Conservation (phyloP, 2,888 invertebrate species). For the Drosophila hamatofila region DNA sequence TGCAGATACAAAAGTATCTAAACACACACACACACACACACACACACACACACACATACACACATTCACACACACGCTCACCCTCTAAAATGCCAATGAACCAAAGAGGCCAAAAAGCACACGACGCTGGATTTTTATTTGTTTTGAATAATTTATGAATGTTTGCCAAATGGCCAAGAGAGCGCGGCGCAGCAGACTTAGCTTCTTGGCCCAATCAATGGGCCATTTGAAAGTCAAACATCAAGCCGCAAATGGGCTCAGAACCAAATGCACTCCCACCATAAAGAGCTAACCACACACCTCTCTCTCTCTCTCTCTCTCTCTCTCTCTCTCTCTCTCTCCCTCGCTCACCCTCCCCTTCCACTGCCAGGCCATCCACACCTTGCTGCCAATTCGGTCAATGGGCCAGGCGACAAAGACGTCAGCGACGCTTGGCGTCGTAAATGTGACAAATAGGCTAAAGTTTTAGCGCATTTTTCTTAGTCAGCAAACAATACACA, state of each 20-base stretch:
- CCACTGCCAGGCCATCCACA: slow-evolving; percentile 1
- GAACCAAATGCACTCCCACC: slow-evolving; percentile 25
- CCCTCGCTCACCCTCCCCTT: not conserved
- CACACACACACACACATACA: slow-evolving; percentile 11
- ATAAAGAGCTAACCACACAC: too few species aligned
- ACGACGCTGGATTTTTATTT: slow-evolving; percentile 55
- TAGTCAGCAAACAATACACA: slow-evolving; percentile 45
- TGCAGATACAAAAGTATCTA: slow-evolving; percentile 41
- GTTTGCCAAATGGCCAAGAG: slow-evolving; percentile 61
- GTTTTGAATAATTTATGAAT: slow-evolving; percentile 76
- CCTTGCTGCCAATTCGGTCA: slow-evolving; percentile 57
- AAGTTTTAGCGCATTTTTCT: slow-evolving; percentile 58
- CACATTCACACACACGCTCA: slow-evolving; percentile 17
- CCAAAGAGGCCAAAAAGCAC: slow-evolving; percentile 71
- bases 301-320: rapidly evolving
- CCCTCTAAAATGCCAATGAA: slow-evolving; percentile 74
- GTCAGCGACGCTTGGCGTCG: slow-evolving; percentile 34
- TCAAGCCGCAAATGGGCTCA: slow-evolving; percentile 33
- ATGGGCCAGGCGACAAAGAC: slow-evolving; percentile 53
- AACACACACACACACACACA: slow-evolving; percentile 14
- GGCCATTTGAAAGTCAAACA: slow-evolving; percentile 56
- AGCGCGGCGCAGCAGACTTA: slow-evolving; percentile 8
- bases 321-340: too few species aligned
- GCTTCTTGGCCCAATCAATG: slow-evolving; percentile 41
- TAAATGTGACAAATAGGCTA: slow-evolving; percentile 67